These are phyloP conservation scores for Exephanes ischioxanthus DNA, from an alignment of 2,888 invertebrate species.

Conservation along the genomic window DNA sequence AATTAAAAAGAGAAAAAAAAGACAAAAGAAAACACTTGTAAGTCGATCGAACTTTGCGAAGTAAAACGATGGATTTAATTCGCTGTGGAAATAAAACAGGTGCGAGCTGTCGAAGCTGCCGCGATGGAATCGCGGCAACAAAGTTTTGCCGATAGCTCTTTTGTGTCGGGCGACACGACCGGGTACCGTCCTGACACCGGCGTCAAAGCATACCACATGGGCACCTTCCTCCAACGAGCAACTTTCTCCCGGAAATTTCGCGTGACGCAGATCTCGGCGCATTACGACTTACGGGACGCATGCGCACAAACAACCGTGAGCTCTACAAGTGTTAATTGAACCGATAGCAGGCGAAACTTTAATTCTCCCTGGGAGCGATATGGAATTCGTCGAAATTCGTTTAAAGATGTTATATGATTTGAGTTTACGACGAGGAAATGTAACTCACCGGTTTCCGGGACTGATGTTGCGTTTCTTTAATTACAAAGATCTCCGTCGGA, in stretches of 20 bases:
- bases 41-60: not conserved
- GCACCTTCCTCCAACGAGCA: conserved; percentile 12
- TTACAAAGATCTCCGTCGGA: conserved; percentile 13
- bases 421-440: not conserved
- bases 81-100: not conserved
- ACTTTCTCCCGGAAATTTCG: conserved; percentile 79
- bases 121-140: not conserved
- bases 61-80: not conserved
- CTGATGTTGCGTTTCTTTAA: not conserved
- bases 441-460: not conserved
- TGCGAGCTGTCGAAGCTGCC: not conserved
- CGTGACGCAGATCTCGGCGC: conserved; percentile 65
- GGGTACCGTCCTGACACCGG: not conserved
- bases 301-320: not conserved
- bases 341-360: not conserved
- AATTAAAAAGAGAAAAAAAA: not conserved
- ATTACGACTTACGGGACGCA: not conserved
- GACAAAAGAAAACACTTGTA: not conserved
- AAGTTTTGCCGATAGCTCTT: not conserved
- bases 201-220: not conserved
- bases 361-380: not conserved
- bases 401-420: not conserved
- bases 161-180: not conserved
- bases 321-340: not conserved
- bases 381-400: not conserved